These are phyloP conservation scores for Cottus gobio DNA, from an alignment of 2,113 vertebrate genomes.

Conservation along the genomic window DNA sequence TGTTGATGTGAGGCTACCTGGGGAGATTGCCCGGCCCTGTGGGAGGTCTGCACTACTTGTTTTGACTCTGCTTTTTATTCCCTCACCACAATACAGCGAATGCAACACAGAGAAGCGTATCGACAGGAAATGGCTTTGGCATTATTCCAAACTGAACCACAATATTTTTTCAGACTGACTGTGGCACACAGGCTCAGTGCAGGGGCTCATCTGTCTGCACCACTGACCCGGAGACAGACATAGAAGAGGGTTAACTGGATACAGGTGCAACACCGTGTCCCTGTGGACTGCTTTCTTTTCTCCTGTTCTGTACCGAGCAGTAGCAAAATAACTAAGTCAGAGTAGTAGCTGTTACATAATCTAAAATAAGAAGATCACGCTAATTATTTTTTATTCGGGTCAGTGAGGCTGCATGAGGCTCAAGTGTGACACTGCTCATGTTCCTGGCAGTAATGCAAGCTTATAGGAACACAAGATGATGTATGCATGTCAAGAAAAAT, in stretches of 20 bases:
- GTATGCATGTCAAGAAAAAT: background rate
- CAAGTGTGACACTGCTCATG: background rate
- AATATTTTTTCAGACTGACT: background rate
- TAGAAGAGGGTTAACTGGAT: conserved; percentile 31
- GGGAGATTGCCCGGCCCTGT: background rate
- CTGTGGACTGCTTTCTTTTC: conserved; percentile 1
- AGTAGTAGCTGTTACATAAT: background rate
- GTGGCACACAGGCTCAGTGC: background rate
- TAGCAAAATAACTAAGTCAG: background rate
- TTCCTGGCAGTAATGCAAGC: background rate
- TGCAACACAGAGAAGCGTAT: background rate
- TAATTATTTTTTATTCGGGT: background rate
- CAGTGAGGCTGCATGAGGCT: background rate
- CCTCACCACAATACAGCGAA: background rate
- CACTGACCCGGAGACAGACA: conserved; percentile 29
- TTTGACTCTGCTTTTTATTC: background rate
- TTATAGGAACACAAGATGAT: background rate
- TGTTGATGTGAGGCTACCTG: conserved; percentile 2
- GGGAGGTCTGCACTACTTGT: conserved; percentile 14
- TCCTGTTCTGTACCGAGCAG: background rate
- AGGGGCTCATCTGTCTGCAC: conserved; percentile 49
- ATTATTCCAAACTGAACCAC: background rate
- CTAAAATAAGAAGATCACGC: background rate
- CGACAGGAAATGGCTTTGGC: background rate
- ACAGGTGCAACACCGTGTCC: conserved; percentile 43